A percentile compares a stretch with the other conserved stretches of the same genome.
Conservation (phyloP, 1,140 invertebrate species). For the Sminthurides bifidus region DNA sequence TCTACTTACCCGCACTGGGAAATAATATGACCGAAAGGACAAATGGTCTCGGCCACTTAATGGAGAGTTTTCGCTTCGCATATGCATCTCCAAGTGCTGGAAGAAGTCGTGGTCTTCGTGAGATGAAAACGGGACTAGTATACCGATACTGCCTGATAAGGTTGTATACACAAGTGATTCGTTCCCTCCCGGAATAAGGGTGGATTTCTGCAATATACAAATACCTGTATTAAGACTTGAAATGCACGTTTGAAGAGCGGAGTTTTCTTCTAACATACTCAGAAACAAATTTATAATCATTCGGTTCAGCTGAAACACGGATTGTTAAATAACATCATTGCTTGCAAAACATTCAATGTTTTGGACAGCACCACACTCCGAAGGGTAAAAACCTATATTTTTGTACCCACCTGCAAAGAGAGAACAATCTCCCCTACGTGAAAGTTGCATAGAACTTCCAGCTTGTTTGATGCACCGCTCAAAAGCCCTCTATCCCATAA, state of each 20-base stretch:
- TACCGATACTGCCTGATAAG: conserved; percentile 86
- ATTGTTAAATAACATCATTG: conserved; percentile 23
- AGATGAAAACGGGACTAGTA: conserved; percentile 93
- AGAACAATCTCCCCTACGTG: conserved; percentile 92
- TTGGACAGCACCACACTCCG: background rate
- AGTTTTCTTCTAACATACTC: no score
- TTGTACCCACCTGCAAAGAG: conserved; percentile 48
- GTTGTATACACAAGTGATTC: conserved; percentile 95
- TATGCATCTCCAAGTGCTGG: conserved; percentile 99
- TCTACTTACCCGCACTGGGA: conserved; percentile 80
- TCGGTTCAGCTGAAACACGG: conserved; percentile 29
- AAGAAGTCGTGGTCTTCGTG: conserved; percentile 99
- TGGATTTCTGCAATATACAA: conserved; percentile 60
- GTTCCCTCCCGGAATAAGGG: conserved; percentile 90
- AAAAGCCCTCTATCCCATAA: conserved; percentile 94
- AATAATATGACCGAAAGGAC: conserved; percentile 93
- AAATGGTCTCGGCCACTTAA: conserved; percentile 95
- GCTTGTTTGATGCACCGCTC: conserved; percentile 95
- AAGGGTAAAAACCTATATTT: background rate
- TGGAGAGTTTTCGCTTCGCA: conserved; percentile 92
- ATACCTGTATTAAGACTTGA: background rate
- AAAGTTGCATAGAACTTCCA: conserved; percentile 81
- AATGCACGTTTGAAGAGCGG: no score
- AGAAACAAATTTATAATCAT: conserved; percentile 19
- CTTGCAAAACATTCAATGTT: background rate